Percentiles rank a stretch among this genome's conserved stretches.
Evolutionary conservation across 64 coral and sea anemone genomes (phyloP).

Genomic region (Astreopora myriophthalma): DNA sequence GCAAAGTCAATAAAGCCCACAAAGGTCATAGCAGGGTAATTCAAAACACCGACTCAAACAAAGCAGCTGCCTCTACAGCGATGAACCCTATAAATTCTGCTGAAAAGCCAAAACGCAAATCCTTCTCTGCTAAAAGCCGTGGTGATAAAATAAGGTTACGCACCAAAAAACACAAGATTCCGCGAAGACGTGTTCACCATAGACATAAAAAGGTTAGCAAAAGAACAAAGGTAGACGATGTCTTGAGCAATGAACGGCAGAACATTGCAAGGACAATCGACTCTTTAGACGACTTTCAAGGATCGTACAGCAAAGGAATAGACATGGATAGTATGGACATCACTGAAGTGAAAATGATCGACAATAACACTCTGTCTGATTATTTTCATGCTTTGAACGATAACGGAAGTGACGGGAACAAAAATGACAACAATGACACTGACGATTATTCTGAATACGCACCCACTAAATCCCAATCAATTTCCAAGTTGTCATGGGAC

Average conservation of each 20-base stretch:
- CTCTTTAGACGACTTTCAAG: constrained; percentile 74
- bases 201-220: background rate
- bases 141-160: background rate
- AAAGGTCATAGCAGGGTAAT: background rate
- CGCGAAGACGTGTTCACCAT: background rate
- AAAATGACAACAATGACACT: constrained; percentile 25
- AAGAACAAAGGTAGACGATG: constrained; percentile 23
- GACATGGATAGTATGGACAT: constrained; percentile 62
- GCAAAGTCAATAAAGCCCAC: background rate
- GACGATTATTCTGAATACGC: constrained; percentile 19
- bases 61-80: too few species aligned
- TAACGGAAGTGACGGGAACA: constrained; percentile 11
- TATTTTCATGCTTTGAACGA: constrained; percentile 93
- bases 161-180: background rate
- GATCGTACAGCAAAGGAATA: constrained; percentile 55
- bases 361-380: constrained; percentile 75
- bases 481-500: constrained; percentile 12
- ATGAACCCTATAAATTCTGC: background rate
- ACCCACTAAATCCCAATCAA: background rate
- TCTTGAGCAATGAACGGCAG: background rate
- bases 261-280: constrained; percentile 41
- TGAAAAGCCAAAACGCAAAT: background rate
- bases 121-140: background rate
- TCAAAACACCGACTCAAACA: background rate
- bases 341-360: constrained; percentile 72